These are phyloP conservation scores for Rhagophthalmus giganteus DNA, from an alignment of 2,888 invertebrate genomes.

Conservation along the genomic window DNA sequence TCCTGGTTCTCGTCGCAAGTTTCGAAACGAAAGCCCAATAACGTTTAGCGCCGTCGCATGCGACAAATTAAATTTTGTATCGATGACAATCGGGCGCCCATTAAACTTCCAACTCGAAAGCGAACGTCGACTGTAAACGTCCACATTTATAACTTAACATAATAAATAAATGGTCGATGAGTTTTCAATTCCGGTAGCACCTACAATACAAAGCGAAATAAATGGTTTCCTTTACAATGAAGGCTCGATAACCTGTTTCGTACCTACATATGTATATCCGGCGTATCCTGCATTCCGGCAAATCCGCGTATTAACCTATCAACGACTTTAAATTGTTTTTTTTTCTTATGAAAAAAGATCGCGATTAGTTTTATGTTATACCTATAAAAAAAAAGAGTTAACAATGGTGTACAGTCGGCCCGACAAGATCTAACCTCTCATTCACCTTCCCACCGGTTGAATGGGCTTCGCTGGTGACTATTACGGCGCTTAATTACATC, in stretches of 20 bases:
- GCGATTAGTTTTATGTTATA: no score
- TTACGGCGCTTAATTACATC: conserved; percentile 32
- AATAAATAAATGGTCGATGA: conserved; percentile 13
- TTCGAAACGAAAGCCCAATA: no score
- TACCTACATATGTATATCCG: conserved; percentile 6
- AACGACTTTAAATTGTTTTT: conserved; percentile 17
- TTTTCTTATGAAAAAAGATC: no score
- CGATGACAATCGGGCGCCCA: no score
- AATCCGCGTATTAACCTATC: conserved; percentile 18
- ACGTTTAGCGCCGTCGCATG: no score
- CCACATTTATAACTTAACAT: no score
- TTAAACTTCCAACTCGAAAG: no score
- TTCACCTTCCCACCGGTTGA: conserved; percentile 35
- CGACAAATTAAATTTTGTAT: no score
- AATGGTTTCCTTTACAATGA: conserved; percentile 16
- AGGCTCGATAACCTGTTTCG: conserved; percentile 11
- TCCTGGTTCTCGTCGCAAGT: no score
- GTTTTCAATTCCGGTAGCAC: conserved; percentile 25
- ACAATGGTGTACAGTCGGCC: conserved; percentile 26
- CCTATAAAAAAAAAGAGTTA: conserved; percentile 22
- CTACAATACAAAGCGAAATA: conserved; percentile 15
- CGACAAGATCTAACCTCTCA: conserved; percentile 35
- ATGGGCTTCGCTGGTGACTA: conserved; percentile 32
- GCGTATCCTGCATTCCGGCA: conserved; percentile 8
- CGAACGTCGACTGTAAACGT: no score